Evolutionary conservation across 2,113 vertebrate species (phyloP), one percentile per base, ranked within the genome.

Genomic region (Hucho hucho): DNA sequence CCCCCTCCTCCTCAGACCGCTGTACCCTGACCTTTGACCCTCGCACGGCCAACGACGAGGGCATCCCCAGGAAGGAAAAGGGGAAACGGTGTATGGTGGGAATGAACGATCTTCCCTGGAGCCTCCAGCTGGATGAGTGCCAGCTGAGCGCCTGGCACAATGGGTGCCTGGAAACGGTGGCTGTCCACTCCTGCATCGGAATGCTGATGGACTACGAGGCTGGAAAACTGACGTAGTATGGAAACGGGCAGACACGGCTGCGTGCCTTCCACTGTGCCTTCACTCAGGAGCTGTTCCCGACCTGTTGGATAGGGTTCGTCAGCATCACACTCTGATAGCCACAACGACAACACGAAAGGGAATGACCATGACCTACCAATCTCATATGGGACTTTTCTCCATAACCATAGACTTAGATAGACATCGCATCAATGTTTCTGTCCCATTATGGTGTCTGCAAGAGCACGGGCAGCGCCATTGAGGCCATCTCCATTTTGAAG

Each of bases 271-370:
- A 95, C 53, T 56, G 78, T 0, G 87, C 91, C 76, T 98, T 98
- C 89, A 93, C 84, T 0, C 89, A 89, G 79, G 93, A 95, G 28
- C 92, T 99, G 66, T 93, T 90, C 75, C 97, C 97, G 0, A 92
- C 97, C 75, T 99, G 97, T 75, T 99, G 96, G 97, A 95, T 98
- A 20, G 95, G 97, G 0, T 96, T 98, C 0, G 90, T 95, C 76
- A 88, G 72, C 13, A 87, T 98, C 82, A 95, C 90, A 0, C 92
- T 99, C 73, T 93, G 92, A 83, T 83, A 88, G 59, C 79, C 86
- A 18, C 89, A 90, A 79, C 26, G 90, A 79, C 26, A 49, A 46
- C 64, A 22, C 2, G 6, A 25, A 5, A n/a, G 2, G 0, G n/a
- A 13, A 0, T 22, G 25, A 16, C 28, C 14, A 14, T 20, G 69